A percentile compares a stretch with the other conserved stretches of the same genome.
phyloP scores from a whole-genome alignment of 2,797 vertebrate genomes.

The Ctenochaetus hawaiiensis region DNA sequence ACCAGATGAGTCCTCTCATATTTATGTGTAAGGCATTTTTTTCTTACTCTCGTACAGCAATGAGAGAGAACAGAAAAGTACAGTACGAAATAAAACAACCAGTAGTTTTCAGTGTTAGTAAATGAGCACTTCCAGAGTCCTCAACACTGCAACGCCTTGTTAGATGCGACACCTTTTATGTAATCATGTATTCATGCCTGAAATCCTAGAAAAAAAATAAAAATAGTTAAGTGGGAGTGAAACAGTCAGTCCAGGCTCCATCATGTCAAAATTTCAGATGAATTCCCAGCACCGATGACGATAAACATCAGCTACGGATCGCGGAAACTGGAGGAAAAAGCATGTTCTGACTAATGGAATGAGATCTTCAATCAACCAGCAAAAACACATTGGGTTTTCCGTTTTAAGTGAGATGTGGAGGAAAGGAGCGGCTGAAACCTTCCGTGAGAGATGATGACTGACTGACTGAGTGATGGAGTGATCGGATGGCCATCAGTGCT shows the following conservation, averaged over 20 bases:
- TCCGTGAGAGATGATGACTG: background rate
- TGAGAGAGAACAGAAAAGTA: constrained; percentile 41
- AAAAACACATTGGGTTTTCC: constrained; percentile 54
- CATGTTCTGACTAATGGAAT: constrained; percentile 14
- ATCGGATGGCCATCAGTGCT: constrained; percentile 30
- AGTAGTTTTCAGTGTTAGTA: constrained; percentile 56
- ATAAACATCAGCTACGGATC: constrained; percentile 25
- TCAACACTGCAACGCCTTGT: constrained; percentile 51
- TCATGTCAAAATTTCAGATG: constrained; percentile 20
- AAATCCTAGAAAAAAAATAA: background rate
- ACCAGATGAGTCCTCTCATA: constrained; percentile 8
- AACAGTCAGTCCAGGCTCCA: constrained; percentile 37
- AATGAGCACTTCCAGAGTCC: constrained; percentile 50
- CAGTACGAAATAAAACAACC: constrained; percentile 38
- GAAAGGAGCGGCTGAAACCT: constrained; percentile 19
- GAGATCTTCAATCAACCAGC: constrained; percentile 43
- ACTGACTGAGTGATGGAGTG: constrained; percentile 1
- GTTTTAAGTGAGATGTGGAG: constrained; percentile 34
- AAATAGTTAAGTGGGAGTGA: constrained; percentile 7
- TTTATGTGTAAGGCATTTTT: constrained; percentile 50
- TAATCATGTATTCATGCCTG: constrained; percentile 28
- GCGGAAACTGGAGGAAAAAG: background rate
- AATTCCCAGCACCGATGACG: constrained; percentile 37
- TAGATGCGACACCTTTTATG: constrained; percentile 14
- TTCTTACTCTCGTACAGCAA: constrained; percentile 27